Conservation (phyloP, 1,140 invertebrate genomes). For the Leguminivora glycinivorella region DNA sequence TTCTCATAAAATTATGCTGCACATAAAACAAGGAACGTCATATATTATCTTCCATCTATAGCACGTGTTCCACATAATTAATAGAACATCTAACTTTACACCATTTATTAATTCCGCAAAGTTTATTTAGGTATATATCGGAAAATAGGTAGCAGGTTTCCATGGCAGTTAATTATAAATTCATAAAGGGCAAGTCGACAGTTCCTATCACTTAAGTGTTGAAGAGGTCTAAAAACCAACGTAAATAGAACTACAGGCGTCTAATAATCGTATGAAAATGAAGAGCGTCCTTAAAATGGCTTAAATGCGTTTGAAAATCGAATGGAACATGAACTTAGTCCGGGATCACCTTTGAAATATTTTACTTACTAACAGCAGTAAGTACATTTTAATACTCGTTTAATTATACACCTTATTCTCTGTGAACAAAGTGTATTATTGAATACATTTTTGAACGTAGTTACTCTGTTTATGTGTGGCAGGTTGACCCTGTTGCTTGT, state of each 20-base stretch:
- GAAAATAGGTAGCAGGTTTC: conserved; percentile 7
- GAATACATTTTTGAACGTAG: not conserved
- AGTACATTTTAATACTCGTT: not conserved
- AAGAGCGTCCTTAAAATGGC: not conserved
- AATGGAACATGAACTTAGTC: not conserved
- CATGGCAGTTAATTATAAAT: conserved; percentile 23
- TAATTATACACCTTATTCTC: not conserved
- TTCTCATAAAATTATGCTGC: no score
- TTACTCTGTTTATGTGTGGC: not conserved
- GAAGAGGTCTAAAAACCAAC: not conserved
- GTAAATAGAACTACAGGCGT: not conserved
- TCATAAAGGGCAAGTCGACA: conserved; percentile 4
- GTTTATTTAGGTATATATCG: conserved; percentile 10
- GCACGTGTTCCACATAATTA: not conserved
- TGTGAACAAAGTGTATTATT: not conserved
- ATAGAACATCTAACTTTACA: conserved; percentile 5
- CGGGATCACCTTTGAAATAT: not conserved
- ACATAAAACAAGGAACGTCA: no score
- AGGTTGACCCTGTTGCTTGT: not conserved
- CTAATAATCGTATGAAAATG: not conserved
- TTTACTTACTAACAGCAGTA: not conserved
- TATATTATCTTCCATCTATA: not conserved
- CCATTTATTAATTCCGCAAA: conserved; percentile 15
- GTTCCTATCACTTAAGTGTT: not conserved
- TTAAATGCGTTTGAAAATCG: not conserved